Conservation (phyloP, 2,888 invertebrate genomes). For the Hipparchia semele region DNA sequence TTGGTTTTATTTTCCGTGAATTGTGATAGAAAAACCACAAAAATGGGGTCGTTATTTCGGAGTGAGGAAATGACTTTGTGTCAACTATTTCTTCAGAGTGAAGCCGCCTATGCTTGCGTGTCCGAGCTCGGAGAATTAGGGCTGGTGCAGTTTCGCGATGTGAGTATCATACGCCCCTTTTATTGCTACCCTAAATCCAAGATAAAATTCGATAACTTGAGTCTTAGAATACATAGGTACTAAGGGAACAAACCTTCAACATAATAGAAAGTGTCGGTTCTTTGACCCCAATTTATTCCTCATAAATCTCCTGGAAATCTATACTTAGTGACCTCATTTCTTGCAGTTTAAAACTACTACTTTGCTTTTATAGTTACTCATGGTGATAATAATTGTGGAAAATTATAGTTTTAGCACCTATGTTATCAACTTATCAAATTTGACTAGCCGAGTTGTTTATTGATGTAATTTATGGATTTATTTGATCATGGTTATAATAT, state of each 20-base stretch:
- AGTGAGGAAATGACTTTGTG: slow-evolving; percentile 99
- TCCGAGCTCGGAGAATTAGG: slow-evolving; percentile 99
- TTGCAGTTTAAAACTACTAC: slow-evolving; percentile 4
- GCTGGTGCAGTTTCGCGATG: slow-evolving; percentile 98
- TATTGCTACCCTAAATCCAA: background rate
- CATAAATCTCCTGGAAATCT: background rate
- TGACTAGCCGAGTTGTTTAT: background rate
- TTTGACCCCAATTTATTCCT: slow-evolving; percentile 24
- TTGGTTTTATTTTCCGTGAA: slow-evolving; percentile 55
- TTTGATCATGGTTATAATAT: background rate
- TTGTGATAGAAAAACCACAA: slow-evolving; percentile 61
- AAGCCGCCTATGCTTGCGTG: slow-evolving; percentile 99
- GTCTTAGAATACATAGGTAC: background rate
- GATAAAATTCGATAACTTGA: background rate
- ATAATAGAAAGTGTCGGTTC: slow-evolving; percentile 18
- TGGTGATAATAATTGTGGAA: background rate
- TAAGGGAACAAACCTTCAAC: background rate
- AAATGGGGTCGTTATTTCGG: slow-evolving; percentile 96
- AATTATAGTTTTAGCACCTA: background rate
- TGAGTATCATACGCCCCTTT: slow-evolving; percentile 78
- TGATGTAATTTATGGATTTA: slow-evolving; percentile 6
- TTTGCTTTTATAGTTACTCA: slow-evolving; percentile 1
- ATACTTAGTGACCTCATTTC: slow-evolving; percentile 8
- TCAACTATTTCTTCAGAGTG: slow-evolving; percentile 98
- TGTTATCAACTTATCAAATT: background rate